Base-by-base conservation (phyloP, 2,888 invertebrate genomes). In the Orgyia antiqua region DNA sequence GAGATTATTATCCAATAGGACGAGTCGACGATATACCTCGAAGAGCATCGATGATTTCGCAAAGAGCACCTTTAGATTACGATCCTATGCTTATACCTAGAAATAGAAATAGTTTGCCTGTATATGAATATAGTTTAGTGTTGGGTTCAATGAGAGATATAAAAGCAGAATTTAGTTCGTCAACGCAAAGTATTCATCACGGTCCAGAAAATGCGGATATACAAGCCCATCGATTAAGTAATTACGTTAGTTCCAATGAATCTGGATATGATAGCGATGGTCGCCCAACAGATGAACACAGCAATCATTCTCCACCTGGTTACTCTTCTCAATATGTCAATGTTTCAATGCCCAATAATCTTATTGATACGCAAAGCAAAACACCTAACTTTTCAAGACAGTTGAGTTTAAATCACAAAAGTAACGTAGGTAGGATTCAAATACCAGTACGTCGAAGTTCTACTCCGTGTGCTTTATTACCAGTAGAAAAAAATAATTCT, bases 191-290 rank as follows among this genome's bases (percentile, higher is more conserved):
- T 45, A 89, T 89, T 55, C 89, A 89, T 63, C 88, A 87, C 48
- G 80, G 76, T 35, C 83, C 77, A 45, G 88, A 88, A 72, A 62
- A 62, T 29, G 80, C 77, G 51, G 89, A 89, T 76, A 79, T 89
- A 58, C 88, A 89, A 75, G 79, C 88, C 58, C 89, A 90, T 76
- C 88, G 90, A 51, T 76, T 90, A 56, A 90, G 89, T 67, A 92
- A 92, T 74, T 93, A 93, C 70, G 90, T 93, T 28, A 93, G 93
- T 72, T 94, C 93, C 25, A 94, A 93, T 69, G 94, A 94, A 75
- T 94, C 93, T 27, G 94, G 94, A 23, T 94, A 94, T 66, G 94
- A 94, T 62, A 93, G 93, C 69, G 94, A 94, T 65, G 91, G 93
- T 29, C 88, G 88, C 42, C 88, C 87, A 20, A 87, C 83, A 29